A percentile compares a stretch with the other conserved stretches of the same genome.
Conservation (phyloP, 2,113 vertebrate species). For the Coptodon rendalli region DNA sequence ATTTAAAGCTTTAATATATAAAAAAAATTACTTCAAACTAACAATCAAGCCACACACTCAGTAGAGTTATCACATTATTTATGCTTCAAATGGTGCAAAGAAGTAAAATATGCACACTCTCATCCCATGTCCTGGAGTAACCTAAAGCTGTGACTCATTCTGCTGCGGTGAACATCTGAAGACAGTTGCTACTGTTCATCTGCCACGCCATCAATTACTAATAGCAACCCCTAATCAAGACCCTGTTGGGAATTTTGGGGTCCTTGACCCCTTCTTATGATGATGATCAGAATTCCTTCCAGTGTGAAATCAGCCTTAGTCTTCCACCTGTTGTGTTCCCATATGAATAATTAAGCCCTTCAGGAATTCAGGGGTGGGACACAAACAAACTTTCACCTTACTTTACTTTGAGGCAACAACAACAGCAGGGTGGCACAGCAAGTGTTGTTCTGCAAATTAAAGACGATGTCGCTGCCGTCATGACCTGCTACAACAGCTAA, state of each 20-base stretch:
- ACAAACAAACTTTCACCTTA: slow-evolving; percentile 23
- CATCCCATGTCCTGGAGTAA: slow-evolving; percentile 6
- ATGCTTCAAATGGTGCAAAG: neutral
- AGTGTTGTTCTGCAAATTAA: slow-evolving; percentile 10
- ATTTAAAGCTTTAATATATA: neutral
- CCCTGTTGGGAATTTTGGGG: neutral
- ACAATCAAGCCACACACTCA: neutral
- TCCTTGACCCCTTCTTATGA: slow-evolving; percentile 2
- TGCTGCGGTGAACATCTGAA: neutral
- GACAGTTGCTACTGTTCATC: slow-evolving; percentile 52
- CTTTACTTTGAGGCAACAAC: slow-evolving; percentile 26
- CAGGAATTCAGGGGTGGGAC: neutral
- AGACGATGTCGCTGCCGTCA: neutral
- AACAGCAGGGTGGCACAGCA: neutral
- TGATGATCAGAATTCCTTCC: slow-evolving; percentile 29
- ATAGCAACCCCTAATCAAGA: slow-evolving; percentile 15
- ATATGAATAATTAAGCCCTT: neutral
- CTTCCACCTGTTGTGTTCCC: slow-evolving; percentile 45
- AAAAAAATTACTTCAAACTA: neutral
- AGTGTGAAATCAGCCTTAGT: slow-evolving; percentile 17
- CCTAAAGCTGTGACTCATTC: slow-evolving; percentile 8
- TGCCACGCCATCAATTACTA: slow-evolving; percentile 31
- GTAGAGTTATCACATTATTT: neutral
- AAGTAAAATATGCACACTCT: neutral
- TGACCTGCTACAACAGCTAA: neutral